Conservation (phyloP, 92 coral and sea anemone genomes). For the Bergia sp. region DNA sequence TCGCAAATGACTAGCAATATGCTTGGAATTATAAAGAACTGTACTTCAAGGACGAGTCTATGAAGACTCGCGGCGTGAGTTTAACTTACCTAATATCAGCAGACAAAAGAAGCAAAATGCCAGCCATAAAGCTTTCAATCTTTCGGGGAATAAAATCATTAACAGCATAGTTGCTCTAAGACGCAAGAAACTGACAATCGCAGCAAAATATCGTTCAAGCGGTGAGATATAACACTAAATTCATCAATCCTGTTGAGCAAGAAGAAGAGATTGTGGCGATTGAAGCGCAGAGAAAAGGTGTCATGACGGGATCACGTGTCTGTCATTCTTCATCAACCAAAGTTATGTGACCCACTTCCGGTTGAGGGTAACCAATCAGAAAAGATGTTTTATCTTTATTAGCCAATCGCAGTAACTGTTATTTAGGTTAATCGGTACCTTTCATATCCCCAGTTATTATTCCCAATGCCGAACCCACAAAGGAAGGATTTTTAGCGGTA, state of each 20-base stretch:
- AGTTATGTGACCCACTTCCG: constrained; percentile 30
- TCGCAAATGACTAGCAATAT: not conserved
- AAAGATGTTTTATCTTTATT: not conserved
- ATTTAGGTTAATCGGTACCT: constrained; percentile 1
- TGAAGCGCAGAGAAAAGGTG: constrained; percentile 39
- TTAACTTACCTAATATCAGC: constrained; percentile 35
- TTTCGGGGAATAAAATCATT: not conserved
- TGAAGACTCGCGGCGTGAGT: not conserved
- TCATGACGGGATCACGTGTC: constrained; percentile 49
- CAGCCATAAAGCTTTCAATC: constrained; percentile 5
- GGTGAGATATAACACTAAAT: not conserved
- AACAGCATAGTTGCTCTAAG: not conserved
- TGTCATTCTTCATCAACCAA: constrained; percentile 47
- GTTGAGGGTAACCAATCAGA: constrained; percentile 21
- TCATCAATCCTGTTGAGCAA: constrained; percentile 16
- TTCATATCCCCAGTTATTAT: constrained; percentile 25
- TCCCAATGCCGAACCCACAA: constrained; percentile 37
- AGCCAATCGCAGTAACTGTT: constrained; percentile 26
- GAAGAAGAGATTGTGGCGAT: not conserved
- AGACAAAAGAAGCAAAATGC: not conserved
- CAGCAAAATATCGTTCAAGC: constrained; percentile 17
- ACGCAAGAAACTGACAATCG: constrained; percentile 8
- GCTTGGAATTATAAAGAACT: not conserved
- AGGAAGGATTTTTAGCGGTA: not conserved
- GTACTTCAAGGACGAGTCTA: not conserved